Conservation (phyloP, 2,113 vertebrate genomes). For the Cyanoliseus patagonus region DNA sequence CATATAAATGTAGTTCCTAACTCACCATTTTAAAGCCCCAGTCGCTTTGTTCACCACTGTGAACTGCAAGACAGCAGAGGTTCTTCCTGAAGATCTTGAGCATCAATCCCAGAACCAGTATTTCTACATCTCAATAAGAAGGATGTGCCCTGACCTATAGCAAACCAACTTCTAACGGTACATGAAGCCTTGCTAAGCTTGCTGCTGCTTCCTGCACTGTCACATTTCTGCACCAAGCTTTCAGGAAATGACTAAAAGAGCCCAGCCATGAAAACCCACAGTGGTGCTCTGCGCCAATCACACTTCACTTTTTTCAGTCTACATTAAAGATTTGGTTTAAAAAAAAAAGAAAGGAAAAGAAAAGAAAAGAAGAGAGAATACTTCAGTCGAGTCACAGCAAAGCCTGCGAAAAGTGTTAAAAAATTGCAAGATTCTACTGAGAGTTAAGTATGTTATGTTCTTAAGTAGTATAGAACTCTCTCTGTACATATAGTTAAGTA, state of each 20-base stretch:
- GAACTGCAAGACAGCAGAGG: constrained; percentile 46
- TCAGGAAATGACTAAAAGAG: constrained; percentile 77
- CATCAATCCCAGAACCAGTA: background rate
- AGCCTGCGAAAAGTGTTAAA: background rate
- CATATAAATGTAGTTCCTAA: background rate
- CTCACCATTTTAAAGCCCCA: constrained; percentile 43
- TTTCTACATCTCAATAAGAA: constrained; percentile 40
- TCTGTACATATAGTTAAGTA: background rate
- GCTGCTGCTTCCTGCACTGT: constrained; percentile 52
- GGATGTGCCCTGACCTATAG: background rate
- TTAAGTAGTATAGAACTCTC: background rate
- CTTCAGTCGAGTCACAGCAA: background rate
- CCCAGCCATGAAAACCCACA: constrained; percentile 65
- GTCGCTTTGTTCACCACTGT: background rate
- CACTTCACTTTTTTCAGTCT: constrained; percentile 38
- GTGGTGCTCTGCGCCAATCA: constrained; percentile 38
- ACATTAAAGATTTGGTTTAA: constrained; percentile 45
- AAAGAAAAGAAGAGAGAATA: background rate
- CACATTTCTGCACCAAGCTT: constrained; percentile 48
- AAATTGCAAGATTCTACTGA: background rate
- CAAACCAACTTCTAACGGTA: background rate
- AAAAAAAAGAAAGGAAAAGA: background rate
- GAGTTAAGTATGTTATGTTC: background rate
- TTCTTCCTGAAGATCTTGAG: constrained; percentile 48
- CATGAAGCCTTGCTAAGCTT: constrained; percentile 12